Evolutionary conservation across 2,113 vertebrate genomes (phyloP).

Genomic region (Blennius ocellaris): DNA sequence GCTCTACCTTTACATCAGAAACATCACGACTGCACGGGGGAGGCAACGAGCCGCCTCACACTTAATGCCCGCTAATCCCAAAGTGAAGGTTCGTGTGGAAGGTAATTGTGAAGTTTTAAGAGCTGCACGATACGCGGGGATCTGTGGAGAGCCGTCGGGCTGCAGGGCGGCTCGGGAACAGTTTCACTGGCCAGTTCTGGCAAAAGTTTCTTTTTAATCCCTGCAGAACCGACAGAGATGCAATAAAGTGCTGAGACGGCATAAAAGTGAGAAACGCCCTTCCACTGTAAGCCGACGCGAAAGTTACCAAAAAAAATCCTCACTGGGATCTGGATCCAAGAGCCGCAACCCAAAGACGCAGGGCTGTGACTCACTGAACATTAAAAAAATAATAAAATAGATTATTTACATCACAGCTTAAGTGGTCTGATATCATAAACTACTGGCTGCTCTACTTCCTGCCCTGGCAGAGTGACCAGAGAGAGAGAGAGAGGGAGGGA

Average conservation of each 20-base stretch:
- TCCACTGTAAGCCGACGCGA: neutral
- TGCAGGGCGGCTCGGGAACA: neutral
- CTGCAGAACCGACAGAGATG: neutral
- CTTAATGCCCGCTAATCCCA: neutral
- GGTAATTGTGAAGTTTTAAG: neutral
- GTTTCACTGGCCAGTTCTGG: neutral
- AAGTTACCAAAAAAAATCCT: conserved; percentile 23
- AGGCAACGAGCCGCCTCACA: neutral
- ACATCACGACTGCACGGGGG: neutral
- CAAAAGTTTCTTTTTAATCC: neutral
- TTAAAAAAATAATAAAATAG: conserved; percentile 21
- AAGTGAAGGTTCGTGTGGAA: neutral
- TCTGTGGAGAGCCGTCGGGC: neutral
- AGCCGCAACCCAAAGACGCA: conserved; percentile 26
- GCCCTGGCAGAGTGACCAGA: conserved; percentile 22
- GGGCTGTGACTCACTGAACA: conserved; percentile 25
- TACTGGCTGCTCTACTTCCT: conserved; percentile 39
- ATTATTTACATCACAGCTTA: conserved; percentile 13
- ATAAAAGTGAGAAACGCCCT: neutral
- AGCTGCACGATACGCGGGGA: neutral
- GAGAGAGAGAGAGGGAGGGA: neutral
- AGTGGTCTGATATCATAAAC: conserved; percentile 47
- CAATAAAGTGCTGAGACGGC: conserved; percentile 24
- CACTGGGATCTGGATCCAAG: conserved; percentile 27
- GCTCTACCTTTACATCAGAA: conserved; percentile 28